Evolutionary conservation across 2,797 vertebrate species (phyloP), one percentile per base, ranked within the genome.

Genomic region (Naso thynnoides): DNA sequence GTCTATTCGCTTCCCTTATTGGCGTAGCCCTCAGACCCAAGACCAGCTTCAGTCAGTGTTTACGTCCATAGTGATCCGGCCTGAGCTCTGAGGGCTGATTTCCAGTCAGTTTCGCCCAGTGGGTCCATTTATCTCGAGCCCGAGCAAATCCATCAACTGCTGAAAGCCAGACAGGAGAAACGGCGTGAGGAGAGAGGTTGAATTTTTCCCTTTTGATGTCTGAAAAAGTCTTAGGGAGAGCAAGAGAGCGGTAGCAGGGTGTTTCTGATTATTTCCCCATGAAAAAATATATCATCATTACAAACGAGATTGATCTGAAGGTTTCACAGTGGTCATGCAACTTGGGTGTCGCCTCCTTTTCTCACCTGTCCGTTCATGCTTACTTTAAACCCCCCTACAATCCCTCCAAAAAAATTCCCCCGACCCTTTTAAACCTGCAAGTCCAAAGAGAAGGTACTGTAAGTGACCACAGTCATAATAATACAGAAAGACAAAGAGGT

Each of bases 241-340:
- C 85, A 74, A 79, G 78, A 86, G 81, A 85, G 86, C 64, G 56
- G 83, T 66, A 73, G 84, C 67, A 64, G 79, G 84, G 82, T 73
- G 81, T 81, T 88, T 85, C 79, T 27, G 76, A 77, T 80, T 81
- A n/a, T 76, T 76, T 38, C 81, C 82, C 82, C 86, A 93, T 93
- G 93, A 94, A 93, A 94, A 94, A 94, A 93, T 93, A 93, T 91
- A 91, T 92, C 89, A 91, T 91, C 89, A 74, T 86, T 93, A 93
- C 87, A 93, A 93, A 94, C 89, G 79, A 88, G 87, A 86, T 89
- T 87, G 85, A 91, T 92, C 90, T 79, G 83, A 89, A 87, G 91
- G 84, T 88, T 92, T 93, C 92, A 94, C 92, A 93, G 92, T 94
- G 93, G 91, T 93, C 92, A 93, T 93, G 93, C 93, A 94, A 90